Evolutionary conservation across 2,797 vertebrate species (phyloP), one percentile per base, ranked within the genome.

Genomic region (Lepus oiostolus): DNA sequence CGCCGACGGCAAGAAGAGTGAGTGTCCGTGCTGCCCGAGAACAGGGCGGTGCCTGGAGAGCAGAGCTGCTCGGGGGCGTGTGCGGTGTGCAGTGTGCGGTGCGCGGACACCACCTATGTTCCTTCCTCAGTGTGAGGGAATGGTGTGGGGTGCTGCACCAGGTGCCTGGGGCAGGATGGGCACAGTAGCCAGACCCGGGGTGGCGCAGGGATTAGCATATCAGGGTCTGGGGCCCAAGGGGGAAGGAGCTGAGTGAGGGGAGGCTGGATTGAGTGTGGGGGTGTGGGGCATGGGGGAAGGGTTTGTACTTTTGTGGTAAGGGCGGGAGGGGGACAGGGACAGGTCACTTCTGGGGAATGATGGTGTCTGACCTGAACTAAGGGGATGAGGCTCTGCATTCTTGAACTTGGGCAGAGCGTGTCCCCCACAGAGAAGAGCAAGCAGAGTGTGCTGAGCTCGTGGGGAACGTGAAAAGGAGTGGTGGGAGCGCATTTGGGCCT

Each of bases 1-100:
- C 87, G 99, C 99, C 0, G 99, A 99, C 0, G 99, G 99, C 97
- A 99, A 99, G 94, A 99, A 99, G 97, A 99, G 99, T 99, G 98
- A 99, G 99, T 98, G 63, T 47, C 42, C 3, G 11, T 21, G 54
- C 67, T 60, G 62, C 67, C 68, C 5, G 1, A 17, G 30, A 16
- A 30, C 12, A 4, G 47, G 2, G 24, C 1, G 26, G 14, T 7
- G 3, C 10, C 8, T 22, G 7, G 16, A 5, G 21, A 42, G 19
- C 0, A 0, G 17, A 32, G 67, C 28, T 28, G 65, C 50, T 17
- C 10, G 22, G 71, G 62, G 47, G 21, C 38, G 30, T 30, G 63
- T 14, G 1, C 5, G 2, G 13, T 9, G 5, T 63, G 22, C 28
- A 60, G 30, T 30, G 63, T 14, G 1, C 5, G 2, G 13, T 9